These are phyloP conservation scores for Hemaris fuciformis DNA, from an alignment of 2,888 invertebrate genomes.

Conservation along the genomic window DNA sequence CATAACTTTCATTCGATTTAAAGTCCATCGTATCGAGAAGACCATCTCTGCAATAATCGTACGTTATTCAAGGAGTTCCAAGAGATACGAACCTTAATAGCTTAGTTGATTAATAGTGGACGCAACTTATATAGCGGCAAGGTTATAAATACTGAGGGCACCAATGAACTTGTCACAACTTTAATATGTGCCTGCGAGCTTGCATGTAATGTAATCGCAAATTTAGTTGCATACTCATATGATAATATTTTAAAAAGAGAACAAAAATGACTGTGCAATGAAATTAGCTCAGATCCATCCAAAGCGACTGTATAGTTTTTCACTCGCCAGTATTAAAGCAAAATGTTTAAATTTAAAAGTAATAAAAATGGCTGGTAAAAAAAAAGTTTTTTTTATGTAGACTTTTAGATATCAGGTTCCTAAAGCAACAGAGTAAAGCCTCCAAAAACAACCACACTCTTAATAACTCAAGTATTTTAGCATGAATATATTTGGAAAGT, in stretches of 20 bases:
- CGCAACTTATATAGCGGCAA: not conserved
- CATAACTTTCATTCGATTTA: not conserved
- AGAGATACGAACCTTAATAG: not conserved
- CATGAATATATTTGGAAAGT: too few species aligned
- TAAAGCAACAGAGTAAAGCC: too few species aligned
- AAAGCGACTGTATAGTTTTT: too few species aligned
- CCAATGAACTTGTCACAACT: slow-evolving; percentile 8
- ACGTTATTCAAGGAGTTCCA: not conserved
- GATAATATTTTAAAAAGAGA: not conserved
- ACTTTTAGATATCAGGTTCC: too few species aligned
- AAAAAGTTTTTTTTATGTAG: too few species aligned
- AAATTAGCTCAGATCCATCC: too few species aligned
- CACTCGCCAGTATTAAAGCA: too few species aligned
- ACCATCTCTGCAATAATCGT: not conserved
- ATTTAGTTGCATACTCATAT: not conserved
- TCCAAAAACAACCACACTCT: too few species aligned
- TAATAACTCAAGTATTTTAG: too few species aligned
- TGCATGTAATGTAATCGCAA: not conserved
- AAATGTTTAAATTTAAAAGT: too few species aligned
- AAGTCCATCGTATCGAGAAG: not conserved
- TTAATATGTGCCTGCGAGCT: not conserved
- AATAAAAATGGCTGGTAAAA: too few species aligned
- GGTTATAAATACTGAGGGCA: not conserved
- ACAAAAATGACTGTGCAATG: too few species aligned
- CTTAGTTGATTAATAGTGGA: not conserved